Base-by-base conservation (phyloP, 1,140 invertebrate species). In the Sitophilus oryzae region DNA sequence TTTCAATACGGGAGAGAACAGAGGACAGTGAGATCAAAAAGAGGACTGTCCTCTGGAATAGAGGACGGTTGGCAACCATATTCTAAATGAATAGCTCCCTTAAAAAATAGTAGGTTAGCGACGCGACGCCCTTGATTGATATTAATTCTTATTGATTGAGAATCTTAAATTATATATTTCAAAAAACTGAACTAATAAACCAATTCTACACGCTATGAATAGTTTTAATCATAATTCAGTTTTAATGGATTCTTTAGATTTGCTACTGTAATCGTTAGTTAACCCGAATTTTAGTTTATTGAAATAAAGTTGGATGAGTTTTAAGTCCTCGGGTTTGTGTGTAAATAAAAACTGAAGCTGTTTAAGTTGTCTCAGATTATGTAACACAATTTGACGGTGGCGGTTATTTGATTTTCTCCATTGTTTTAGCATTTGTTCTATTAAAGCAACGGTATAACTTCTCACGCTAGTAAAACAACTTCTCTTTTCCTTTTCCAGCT, bases 301-400 rank as follows among this genome's bases (percentile, higher is more conserved):
- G 16, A 64, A 60, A 46, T 54, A 58, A 50, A 15, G 48, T 14
- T 56, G 11, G 20, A 64, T 59, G 11, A 21, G 15, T 14, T 6
- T 2, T n/a, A 35, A 10, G 2, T 62, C 52, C 2, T 59, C n/a
- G 11, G 64, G 58, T 15, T 43, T 52, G 47, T 68, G 66, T 48
- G 54, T 62, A 23, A 68, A 61, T 44, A 65, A 58, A 14, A 68
- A 50, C 25, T 68, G 65, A 8, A 68, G 41, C 18, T 63, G 58
- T 23, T 52, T 52, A 14, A 68, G 53, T 23, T 63, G 50, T 40
- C 57, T 61, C 11, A 68, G 43, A 40, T 62, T 63, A 42, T 66
- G 54, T 9, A 65, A 30, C 20, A 68, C 36, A 15, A 58, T 38
- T 16, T 58, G 58, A 41, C 58, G 51, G 4, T 59, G 56, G 3